Base-by-base conservation (phyloP, 37 sponge, comb jelly and placozoan genomes). In the Crambe crambe region DNA sequence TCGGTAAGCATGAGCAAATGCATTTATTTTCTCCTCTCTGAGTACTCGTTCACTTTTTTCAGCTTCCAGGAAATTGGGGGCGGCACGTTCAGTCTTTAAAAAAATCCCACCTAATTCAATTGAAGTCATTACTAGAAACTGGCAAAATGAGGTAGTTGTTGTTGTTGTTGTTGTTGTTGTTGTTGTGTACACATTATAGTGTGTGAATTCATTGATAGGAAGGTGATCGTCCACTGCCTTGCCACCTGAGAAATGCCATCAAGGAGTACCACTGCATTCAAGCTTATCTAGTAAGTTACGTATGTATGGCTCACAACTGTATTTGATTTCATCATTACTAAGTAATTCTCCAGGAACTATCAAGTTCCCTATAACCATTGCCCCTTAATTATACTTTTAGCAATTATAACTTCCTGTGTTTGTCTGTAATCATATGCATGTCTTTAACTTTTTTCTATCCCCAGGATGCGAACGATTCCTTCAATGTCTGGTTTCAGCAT, bases 261-360 rank as follows among this genome's bases (percentile, higher is more conserved):
- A 51, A 73, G 36, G 97, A 97, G 56, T 89, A 90, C 56, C 37
- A 86, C 56, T 83, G 87, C 59, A 76, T 97, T n/a, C 69, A 89
- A 41, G 90, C 95, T n/a, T 97, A 97, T 67, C 73, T 94, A 54
- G 97, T 94, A n/a, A 80, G 88, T 36, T 36, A 0, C 23, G 22
- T 65, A 6, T n/a, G n/a, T n/a, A n/a, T n/a, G n/a, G n/a, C n/a
- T n/a, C n/a, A n/a, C n/a, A n/a, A n/a, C n/a, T n/a, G n/a, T n/a
- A n/a, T n/a, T n/a, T n/a, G n/a, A n/a, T n/a, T n/a, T n/a, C n/a
- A n/a, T n/a, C n/a, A n/a, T n/a, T n/a, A n/a, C n/a, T n/a, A n/a
- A n/a, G n/a, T n/a, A n/a, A n/a, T n/a, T n/a, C n/a, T n/a, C n/a
- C n/a, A n/a, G n/a, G n/a, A n/a, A n/a, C n/a, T n/a, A n/a, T n/a